Percentiles rank a stretch among this genome's conserved stretches.
These are phyloP conservation scores for Mycetomoellerius zeteki DNA, from an alignment of 1,140 invertebrate species.

Conservation along the genomic window DNA sequence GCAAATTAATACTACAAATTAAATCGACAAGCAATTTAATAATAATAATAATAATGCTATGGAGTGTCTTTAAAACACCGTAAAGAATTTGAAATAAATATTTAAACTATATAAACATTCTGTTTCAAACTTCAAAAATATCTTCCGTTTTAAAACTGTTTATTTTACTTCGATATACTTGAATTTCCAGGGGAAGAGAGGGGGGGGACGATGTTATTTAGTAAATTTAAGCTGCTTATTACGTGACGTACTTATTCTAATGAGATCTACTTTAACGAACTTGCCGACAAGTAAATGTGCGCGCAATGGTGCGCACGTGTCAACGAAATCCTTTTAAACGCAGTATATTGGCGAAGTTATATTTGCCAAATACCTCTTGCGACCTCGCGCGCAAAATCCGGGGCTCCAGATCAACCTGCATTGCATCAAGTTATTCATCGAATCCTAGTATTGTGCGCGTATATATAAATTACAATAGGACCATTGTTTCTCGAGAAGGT, in stretches of 20 bases:
- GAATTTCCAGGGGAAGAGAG: background rate
- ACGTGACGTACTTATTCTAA: slow-evolving; percentile 24
- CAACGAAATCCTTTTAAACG: slow-evolving; percentile 27
- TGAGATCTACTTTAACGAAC: slow-evolving; percentile 30
- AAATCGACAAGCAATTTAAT: too few species aligned
- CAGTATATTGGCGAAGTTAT: slow-evolving; percentile 7
- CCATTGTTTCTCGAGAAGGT: slow-evolving; percentile 48
- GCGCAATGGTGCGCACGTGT: slow-evolving; percentile 17
- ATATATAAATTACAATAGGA: slow-evolving; percentile 41
- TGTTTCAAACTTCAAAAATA: background rate
- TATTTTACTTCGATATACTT: background rate
- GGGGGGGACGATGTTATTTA: background rate
- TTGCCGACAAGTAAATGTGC: background rate
- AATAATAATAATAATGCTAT: too few species aligned
- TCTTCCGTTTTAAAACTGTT: background rate
- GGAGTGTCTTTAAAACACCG: too few species aligned
- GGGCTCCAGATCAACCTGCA: slow-evolving; percentile 1
- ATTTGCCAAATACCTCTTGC: background rate
- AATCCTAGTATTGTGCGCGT: slow-evolving; percentile 14
- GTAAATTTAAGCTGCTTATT: slow-evolving; percentile 42
- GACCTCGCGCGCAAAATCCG: slow-evolving; percentile 19
- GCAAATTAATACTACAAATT: too few species aligned
- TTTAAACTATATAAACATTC: background rate
- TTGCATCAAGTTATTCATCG: slow-evolving; percentile 42
- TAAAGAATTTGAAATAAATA: too few species aligned